These are phyloP conservation scores for Crypturellus undulatus DNA, from an alignment of 2,113 vertebrate genomes.

Conservation along the genomic window DNA sequence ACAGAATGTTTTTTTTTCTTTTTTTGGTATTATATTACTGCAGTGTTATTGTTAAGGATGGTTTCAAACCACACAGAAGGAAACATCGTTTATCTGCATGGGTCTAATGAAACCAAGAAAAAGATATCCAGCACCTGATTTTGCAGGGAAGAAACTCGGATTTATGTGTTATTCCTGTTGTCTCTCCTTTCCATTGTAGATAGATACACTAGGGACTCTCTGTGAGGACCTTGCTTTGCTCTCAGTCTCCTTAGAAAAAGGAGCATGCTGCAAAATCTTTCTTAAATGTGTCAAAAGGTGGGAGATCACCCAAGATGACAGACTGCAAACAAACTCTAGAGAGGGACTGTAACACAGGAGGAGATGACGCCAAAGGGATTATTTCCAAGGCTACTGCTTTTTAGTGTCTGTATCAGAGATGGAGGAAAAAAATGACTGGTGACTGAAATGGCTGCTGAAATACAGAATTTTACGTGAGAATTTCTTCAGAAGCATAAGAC, in stretches of 20 bases:
- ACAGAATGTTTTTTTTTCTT: not conserved
- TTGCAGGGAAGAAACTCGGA: not conserved
- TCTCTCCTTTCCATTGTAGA: not conserved
- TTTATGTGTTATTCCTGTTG: not conserved
- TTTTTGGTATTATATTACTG: not conserved
- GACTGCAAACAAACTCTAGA: not conserved
- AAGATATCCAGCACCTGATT: not conserved
- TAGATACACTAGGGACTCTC: not conserved
- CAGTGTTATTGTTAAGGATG: not conserved
- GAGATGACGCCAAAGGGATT: not conserved
- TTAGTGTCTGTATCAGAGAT: not conserved
- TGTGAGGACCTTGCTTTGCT: not conserved
- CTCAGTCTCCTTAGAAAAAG: not conserved
- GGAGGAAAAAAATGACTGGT: not conserved
- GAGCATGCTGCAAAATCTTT: not conserved
- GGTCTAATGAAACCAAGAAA: not conserved
- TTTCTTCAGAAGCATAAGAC: not conserved
- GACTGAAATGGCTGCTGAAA: constrained; percentile 8
- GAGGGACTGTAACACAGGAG: not conserved
- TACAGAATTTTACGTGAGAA: not conserved
- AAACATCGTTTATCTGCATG: not conserved
- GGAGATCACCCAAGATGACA: not conserved
- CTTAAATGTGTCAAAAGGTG: not conserved
- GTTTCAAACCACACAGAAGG: not conserved
- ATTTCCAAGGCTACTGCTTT: not conserved